phyloP scores from a whole-genome alignment of 2,113 vertebrate species.

The Myotis brandtii region DNA sequence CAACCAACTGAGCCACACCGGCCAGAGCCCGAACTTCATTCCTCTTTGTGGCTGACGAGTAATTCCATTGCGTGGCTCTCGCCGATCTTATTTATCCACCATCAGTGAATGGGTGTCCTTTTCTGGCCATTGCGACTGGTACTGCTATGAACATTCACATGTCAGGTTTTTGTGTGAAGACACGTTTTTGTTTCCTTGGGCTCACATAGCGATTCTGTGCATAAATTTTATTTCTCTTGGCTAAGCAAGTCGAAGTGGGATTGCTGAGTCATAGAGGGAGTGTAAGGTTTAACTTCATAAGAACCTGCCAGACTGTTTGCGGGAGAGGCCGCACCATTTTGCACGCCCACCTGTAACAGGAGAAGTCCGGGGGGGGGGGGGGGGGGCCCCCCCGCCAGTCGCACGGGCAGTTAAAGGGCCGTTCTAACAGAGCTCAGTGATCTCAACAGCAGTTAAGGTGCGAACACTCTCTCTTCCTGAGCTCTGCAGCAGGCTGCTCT shows the following conservation, averaged over 20 bases:
- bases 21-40: no score
- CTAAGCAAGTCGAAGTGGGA: not conserved
- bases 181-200: not conserved
- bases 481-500: not conserved
- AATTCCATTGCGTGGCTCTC: no score
- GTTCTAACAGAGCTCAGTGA: not conserved
- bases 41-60: no score
- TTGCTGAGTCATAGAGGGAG: not conserved
- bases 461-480: not conserved
- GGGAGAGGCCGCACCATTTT: accelerated
- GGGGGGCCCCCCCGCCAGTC: not conserved
- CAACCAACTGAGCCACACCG: no score
- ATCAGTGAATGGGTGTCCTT: no score
- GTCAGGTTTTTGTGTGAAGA: not conserved
- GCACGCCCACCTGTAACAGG: not conserved
- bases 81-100: no score
- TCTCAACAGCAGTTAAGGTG: not conserved
- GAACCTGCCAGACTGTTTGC: not conserved
- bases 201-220: not conserved
- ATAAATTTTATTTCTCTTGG: not conserved
- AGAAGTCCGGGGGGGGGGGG: not conserved
- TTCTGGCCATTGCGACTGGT: not conserved
- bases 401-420: not conserved
- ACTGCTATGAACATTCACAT: not conserved
- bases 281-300: not conserved